Conservation (phyloP, 2,888 invertebrate species). For the Ptilodon capucinus region DNA sequence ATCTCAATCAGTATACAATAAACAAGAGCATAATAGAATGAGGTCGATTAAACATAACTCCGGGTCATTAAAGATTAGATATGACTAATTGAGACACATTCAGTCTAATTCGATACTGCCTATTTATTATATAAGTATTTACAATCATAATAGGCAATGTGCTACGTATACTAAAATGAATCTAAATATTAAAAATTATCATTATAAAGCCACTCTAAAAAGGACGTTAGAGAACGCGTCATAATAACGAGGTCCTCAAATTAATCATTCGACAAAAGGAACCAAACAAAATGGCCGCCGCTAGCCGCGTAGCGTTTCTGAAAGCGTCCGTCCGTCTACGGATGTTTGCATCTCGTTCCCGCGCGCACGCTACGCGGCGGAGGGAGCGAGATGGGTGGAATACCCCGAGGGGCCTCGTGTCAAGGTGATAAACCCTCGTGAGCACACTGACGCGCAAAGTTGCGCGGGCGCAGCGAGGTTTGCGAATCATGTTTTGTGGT, state of each 20-base stretch:
- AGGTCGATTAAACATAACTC: conserved; percentile 12
- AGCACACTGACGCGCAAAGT: conserved; percentile 43
- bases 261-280: conserved; percentile 65
- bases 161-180: too few species aligned
- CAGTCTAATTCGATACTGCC: not conserved
- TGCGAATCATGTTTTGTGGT: conserved; percentile 38
- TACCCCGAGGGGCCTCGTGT: conserved; percentile 73
- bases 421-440: conserved; percentile 76
- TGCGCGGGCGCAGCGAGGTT: conserved; percentile 41
- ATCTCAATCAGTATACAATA: not conserved
- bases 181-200: not conserved
- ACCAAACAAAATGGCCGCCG: conserved; percentile 71
- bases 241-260: conserved; percentile 39
- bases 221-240: conserved; percentile 14
- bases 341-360: conserved; percentile 53
- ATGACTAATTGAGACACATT: not conserved
- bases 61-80: conserved; percentile 7
- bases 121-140: too few species aligned
- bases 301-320: conserved; percentile 75
- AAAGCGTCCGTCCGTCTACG: conserved; percentile 79
- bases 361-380: conserved; percentile 51
- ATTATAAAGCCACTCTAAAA: not conserved
- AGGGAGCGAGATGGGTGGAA: conserved; percentile 50
- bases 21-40: conserved; percentile 6
- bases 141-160: too few species aligned